These are phyloP conservation scores for Ptychadena robeensis DNA, from an alignment of 2,797 vertebrate species.

Conservation along the genomic window DNA sequence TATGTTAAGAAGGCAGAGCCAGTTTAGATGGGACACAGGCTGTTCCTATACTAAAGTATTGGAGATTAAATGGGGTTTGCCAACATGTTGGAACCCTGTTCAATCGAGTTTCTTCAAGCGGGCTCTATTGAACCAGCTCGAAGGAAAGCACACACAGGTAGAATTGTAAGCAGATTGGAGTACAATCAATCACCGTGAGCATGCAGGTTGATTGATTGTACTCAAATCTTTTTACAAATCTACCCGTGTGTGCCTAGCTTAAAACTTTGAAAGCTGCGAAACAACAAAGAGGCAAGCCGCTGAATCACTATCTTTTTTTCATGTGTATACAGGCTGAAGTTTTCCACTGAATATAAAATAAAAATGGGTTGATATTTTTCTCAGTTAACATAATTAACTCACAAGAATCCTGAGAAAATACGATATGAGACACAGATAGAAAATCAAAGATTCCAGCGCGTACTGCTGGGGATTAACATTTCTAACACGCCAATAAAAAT, in stretches of 20 bases:
- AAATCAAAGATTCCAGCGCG: conserved; percentile 80
- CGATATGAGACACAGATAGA: conserved; percentile 80
- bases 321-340: conserved; percentile 78
- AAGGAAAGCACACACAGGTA: too few species aligned
- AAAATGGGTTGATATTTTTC: conserved; percentile 80
- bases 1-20: too few species aligned
- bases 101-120: too few species aligned
- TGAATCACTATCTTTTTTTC: conserved; percentile 81
- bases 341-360: conserved; percentile 83
- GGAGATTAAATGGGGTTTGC: too few species aligned
- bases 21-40: too few species aligned
- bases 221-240: too few species aligned
- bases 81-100: too few species aligned
- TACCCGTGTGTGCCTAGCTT: background rate
- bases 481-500: conserved; percentile 72
- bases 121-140: too few species aligned
- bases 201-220: too few species aligned
- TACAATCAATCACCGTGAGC: too few species aligned
- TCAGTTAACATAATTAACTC: conserved; percentile 83
- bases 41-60: too few species aligned
- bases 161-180: too few species aligned
- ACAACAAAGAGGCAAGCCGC: conserved; percentile 79
- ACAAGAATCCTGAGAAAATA: conserved; percentile 77
- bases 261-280: conserved; percentile 75
- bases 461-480: conserved; percentile 75